These are phyloP conservation scores for Agelastica alni DNA, from an alignment of 2,888 invertebrate genomes.

Conservation along the genomic window DNA sequence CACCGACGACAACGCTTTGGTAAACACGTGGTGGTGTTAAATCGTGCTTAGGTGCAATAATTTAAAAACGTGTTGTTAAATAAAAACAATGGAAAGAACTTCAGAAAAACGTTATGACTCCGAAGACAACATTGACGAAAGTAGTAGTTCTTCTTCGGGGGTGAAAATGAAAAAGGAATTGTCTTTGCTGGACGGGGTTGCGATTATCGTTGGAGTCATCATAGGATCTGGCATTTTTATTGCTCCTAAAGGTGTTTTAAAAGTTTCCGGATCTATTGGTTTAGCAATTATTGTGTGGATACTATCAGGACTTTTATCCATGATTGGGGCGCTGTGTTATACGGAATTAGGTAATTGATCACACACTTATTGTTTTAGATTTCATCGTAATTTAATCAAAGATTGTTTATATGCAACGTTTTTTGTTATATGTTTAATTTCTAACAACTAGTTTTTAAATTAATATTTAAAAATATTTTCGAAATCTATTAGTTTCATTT, in stretches of 20 bases:
- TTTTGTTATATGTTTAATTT: no score
- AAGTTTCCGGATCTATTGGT: conserved; percentile 88
- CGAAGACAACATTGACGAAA: conserved; percentile 11
- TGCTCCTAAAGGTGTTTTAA: conserved; percentile 91
- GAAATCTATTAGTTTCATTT: no score
- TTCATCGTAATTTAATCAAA: no score
- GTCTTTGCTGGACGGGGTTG: conserved; percentile 88
- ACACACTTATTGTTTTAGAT: no score
- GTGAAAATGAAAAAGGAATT: conserved; percentile 87
- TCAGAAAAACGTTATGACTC: conserved; percentile 15
- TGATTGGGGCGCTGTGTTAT: conserved; percentile 94
- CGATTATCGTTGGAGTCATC: conserved; percentile 92
- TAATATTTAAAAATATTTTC: no score
- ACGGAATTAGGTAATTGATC: conserved; percentile 80
- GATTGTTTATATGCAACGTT: no score
- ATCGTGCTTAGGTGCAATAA: background rate
- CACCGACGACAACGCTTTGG: background rate
- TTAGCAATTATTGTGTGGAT: conserved; percentile 87
- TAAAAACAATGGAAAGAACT: conserved; percentile 18
- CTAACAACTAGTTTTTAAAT: no score
- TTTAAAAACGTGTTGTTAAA: conserved; percentile 3
- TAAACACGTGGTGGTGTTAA: conserved; percentile 3
- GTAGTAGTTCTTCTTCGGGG: conserved; percentile 45
- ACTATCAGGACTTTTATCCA: conserved; percentile 84
- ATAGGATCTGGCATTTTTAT: conserved; percentile 98